Conservation (phyloP, 2,888 invertebrate species). For the Microctonus aethiopoides region DNA sequence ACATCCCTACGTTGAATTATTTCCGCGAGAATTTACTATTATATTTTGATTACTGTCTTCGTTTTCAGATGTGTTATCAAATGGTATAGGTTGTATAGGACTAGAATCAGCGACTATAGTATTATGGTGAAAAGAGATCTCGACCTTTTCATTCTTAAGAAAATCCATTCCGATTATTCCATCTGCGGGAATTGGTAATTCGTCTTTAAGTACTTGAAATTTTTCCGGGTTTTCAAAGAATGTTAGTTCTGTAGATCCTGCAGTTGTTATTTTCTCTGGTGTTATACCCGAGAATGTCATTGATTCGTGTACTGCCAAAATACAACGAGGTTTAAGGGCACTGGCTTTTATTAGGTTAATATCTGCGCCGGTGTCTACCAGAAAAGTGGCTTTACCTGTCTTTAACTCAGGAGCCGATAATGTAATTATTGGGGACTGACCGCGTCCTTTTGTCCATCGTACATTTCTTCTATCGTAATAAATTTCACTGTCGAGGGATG, state of each 20-base stretch:
- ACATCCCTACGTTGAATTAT: no score
- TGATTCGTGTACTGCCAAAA: conserved; percentile 13
- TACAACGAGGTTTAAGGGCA: neutral
- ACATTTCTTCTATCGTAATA: conserved; percentile 12
- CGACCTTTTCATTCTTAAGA: neutral
- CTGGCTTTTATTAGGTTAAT: no score
- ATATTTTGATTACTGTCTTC: neutral
- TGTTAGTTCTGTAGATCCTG: conserved; percentile 23
- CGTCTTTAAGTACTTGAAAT: conserved; percentile 30
- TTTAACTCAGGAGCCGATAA: conserved; percentile 29
- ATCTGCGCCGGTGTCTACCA: conserved; percentile 32
- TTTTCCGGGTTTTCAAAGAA: conserved; percentile 18
- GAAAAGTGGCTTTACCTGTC: conserved; percentile 1
- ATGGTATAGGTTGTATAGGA: neutral
- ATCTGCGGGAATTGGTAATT: neutral
- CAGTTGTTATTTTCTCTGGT: conserved; percentile 10
- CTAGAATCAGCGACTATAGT: neutral
- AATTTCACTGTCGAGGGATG: conserved; percentile 32
- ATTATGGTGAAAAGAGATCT: neutral
- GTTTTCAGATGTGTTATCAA: neutral
- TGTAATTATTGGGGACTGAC: conserved; percentile 27
- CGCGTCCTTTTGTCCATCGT: neutral
- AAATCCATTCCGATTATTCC: neutral
- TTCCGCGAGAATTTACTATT: neutral
- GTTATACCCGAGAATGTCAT: conserved; percentile 29